Evolutionary conservation across 2,888 invertebrate species (phyloP), one percentile per base, ranked within the genome.

Genomic region (Epinotia nisella): DNA sequence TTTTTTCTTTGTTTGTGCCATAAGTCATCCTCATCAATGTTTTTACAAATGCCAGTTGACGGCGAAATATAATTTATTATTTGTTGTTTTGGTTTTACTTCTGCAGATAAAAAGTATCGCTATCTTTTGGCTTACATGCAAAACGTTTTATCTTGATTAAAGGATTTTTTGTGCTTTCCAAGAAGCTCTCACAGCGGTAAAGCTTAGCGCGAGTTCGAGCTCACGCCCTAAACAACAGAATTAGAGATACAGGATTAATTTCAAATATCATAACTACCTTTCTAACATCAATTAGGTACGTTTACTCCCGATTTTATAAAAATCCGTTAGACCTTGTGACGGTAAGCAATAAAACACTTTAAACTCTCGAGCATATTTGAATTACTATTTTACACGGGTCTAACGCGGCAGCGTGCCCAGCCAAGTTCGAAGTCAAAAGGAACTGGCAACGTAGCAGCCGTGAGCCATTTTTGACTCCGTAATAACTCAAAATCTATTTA

Each of bases 101-200:
- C 9, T 21, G 19, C 17, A 55, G 53, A 24, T 15, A 21, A 24
- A 60, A 55, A 62, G 29, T 11, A 49, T 10, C 11, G 24, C 49
- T 39, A 13, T 39, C 39, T 49, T 35, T 35, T 35, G 35, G 62
- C 49, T 29, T 49, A 62, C 62, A 62, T 49, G 62, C 49, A 62
- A 62, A 62, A 49, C 62, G 49, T 62, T 62, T 62, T 62, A 62
- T 49, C 62, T 24, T 62, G 62, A 62, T 62, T 62, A 62, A 17
- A 62, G 4, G 24, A 51, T 29, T 29, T 61, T 61, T 61, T 61
- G 39, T 62, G n/a, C 49, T 11, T 9, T 24, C 41, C 49, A 49
- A 62, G 29, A 62, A 61, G 45, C 5, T 29, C 49, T 61, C 10
- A 15, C 41, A 29, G 24, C 62, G 24, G n/a, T 62, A 49, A 61